Conservation (phyloP, 2,113 vertebrate genomes). For the Rostratula benghalensis region DNA sequence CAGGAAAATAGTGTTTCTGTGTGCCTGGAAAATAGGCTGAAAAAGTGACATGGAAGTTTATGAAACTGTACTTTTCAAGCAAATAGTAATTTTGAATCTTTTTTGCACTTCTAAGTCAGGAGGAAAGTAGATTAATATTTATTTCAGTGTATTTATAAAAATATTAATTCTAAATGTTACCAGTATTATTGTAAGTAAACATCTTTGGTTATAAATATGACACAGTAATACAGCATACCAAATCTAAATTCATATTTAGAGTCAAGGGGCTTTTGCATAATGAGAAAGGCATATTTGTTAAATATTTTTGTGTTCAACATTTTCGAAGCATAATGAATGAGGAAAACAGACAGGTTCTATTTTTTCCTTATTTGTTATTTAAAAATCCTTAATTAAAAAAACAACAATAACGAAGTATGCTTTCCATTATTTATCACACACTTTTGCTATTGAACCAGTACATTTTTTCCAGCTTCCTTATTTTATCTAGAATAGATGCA, state of each 20-base stretch:
- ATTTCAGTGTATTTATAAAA: not conserved
- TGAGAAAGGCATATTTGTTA: not conserved
- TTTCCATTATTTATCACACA: not conserved
- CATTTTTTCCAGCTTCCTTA: not conserved
- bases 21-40: not conserved
- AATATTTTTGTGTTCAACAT: not conserved
- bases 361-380: not conserved
- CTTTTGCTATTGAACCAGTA: not conserved
- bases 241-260: not conserved
- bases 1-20: not conserved
- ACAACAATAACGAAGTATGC: not conserved
- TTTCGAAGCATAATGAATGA: not conserved
- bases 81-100: not conserved
- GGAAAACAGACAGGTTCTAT: not conserved
- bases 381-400: no score
- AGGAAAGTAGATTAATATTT: not conserved
- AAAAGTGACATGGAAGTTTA: not conserved
- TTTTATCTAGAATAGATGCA: not conserved
- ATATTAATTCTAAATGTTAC: not conserved
- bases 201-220: not conserved
- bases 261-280: not conserved
- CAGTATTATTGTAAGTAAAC: not conserved
- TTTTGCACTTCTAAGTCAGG: not conserved
- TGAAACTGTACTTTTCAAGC: not conserved
- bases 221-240: not conserved